Evolutionary conservation across 2,113 vertebrate species (phyloP).

Genomic region (Eurystomus gularis): DNA sequence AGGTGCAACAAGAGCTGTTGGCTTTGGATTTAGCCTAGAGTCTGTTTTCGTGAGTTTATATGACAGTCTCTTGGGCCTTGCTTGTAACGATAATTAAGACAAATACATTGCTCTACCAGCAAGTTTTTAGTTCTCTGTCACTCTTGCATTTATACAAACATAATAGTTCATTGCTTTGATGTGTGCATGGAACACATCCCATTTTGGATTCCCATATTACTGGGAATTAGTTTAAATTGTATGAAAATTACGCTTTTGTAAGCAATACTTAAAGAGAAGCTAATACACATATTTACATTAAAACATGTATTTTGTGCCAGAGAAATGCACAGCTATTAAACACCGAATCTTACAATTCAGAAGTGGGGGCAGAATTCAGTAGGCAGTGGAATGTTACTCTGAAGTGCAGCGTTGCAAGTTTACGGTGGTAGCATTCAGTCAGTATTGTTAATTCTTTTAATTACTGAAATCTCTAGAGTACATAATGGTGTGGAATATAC

Average conservation of each 20-base stretch:
- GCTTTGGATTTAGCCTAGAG: neutral
- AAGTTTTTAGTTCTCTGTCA: neutral
- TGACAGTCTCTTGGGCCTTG: neutral
- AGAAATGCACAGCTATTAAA: slow-evolving; percentile 32
- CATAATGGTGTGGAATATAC: slow-evolving; percentile 65
- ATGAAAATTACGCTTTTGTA: slow-evolving; percentile 65
- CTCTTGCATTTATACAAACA: slow-evolving; percentile 43
- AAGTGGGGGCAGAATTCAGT: slow-evolving; percentile 4
- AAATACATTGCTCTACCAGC: slow-evolving; percentile 2
- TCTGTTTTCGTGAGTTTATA: neutral
- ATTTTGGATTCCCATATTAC: slow-evolving; percentile 55
- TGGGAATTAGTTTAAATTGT: slow-evolving; percentile 67
- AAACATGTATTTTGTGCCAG: slow-evolving; percentile 67
- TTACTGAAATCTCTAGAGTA: slow-evolving; percentile 68
- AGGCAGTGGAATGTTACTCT: slow-evolving; percentile 44
- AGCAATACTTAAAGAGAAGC: slow-evolving; percentile 56
- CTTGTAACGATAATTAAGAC: neutral
- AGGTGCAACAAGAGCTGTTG: neutral
- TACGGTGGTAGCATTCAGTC: slow-evolving; percentile 51
- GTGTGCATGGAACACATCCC: neutral
- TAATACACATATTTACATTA: slow-evolving; percentile 69
- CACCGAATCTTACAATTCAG: slow-evolving; percentile 6
- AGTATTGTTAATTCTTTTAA: slow-evolving; percentile 71
- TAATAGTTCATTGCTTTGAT: slow-evolving; percentile 49
- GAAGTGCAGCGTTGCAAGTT: slow-evolving; percentile 50